Percentiles rank a stretch among this genome's conserved stretches.
These are phyloP conservation scores for Heptranchias perlo DNA, from an alignment of 2,113 vertebrate species.

Conservation along the genomic window DNA sequence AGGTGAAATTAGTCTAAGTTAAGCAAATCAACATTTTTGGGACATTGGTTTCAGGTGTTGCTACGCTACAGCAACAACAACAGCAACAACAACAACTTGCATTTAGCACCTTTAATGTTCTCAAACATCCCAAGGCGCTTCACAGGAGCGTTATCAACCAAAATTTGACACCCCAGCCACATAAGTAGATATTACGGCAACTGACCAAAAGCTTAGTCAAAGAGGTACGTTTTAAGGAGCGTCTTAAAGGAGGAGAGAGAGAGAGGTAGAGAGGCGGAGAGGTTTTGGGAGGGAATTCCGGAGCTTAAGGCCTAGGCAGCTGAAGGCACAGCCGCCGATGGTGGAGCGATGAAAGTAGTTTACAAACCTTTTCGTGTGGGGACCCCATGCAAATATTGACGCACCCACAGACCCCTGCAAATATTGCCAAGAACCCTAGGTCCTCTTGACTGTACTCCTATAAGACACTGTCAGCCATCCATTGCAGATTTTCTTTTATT, in stretches of 20 bases:
- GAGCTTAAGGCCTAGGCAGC: neutral
- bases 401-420: too few species aligned
- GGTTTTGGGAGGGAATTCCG: neutral
- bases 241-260: too few species aligned
- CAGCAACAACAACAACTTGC: too few species aligned
- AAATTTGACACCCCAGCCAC: too few species aligned
- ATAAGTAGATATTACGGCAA: neutral
- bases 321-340: neutral
- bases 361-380: neutral
- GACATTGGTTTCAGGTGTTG: neutral
- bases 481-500: neutral
- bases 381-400: neutral
- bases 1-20: neutral
- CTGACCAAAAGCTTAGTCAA: neutral
- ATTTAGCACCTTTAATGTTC: neutral
- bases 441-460: neutral
- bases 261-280: neutral
- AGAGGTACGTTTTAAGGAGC: neutral
- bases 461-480: neutral
- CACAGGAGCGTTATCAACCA: neutral
- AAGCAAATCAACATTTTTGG: neutral
- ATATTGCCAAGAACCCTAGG: neutral
- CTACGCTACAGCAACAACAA: too few species aligned
- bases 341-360: too few species aligned
- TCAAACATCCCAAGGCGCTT: neutral